Conservation (phyloP, 2,888 invertebrate species). For the Thyatira batis region DNA sequence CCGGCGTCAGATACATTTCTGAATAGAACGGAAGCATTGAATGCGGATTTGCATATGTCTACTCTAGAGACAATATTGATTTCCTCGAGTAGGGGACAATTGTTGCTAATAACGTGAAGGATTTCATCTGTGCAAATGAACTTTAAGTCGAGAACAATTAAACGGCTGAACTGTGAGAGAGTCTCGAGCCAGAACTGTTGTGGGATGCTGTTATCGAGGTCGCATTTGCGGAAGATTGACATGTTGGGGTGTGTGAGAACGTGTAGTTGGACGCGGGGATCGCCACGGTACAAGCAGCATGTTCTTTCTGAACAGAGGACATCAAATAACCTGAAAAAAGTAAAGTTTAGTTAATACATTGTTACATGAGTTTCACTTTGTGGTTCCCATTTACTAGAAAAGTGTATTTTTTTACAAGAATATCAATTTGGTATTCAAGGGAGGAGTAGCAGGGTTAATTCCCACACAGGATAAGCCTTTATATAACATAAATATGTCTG, state of each 20-base stretch:
- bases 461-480: no score
- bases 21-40: conserved; percentile 74
- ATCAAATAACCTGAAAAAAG: conserved; percentile 76
- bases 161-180: conserved; percentile 59
- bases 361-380: background rate
- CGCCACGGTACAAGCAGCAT: conserved; percentile 66
- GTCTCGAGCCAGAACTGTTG: conserved; percentile 68
- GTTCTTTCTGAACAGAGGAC: conserved; percentile 76
- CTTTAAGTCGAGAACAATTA: conserved; percentile 73
- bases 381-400: no score
- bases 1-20: conserved; percentile 76
- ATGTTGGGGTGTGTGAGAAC: conserved; percentile 72
- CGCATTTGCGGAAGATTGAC: conserved; percentile 73
- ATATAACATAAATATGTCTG: no score
- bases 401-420: no score
- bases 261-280: conserved; percentile 71
- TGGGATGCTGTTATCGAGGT: conserved; percentile 70
- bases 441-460: no score
- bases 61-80: conserved; percentile 76
- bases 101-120: conserved; percentile 62
- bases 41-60: conserved; percentile 71
- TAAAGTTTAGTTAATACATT: background rate
- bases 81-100: conserved; percentile 69
- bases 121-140: conserved; percentile 79
- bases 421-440: no score